Conservation (phyloP, 2,797 vertebrate genomes). For the Epinephelus malabaricus region DNA sequence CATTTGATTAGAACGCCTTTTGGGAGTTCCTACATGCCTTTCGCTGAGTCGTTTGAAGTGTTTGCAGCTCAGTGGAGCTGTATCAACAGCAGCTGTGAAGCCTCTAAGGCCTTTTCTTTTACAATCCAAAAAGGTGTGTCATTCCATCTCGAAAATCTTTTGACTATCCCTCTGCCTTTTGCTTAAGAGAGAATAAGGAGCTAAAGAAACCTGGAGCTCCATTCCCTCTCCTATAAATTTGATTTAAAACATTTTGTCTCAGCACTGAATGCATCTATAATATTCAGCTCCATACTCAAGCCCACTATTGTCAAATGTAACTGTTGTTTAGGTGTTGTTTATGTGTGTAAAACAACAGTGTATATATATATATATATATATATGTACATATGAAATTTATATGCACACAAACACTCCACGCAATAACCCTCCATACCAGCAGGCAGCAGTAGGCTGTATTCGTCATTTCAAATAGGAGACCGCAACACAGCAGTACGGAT, state of each 20-base stretch:
- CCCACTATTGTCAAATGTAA: too few relatives aligned
- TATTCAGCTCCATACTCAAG: too few relatives aligned
- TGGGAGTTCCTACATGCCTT: constrained; percentile 62
- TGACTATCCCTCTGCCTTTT: constrained; percentile 24
- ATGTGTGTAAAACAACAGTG: too few relatives aligned
- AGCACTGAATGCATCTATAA: neutral
- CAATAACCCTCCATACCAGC: too few relatives aligned
- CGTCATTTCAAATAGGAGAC: too few relatives aligned
- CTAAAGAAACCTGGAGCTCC: constrained; percentile 19
- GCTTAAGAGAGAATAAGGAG: constrained; percentile 32
- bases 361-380: too few relatives aligned
- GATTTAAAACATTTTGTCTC: constrained; percentile 29
- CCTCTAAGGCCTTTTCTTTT: constrained; percentile 62
- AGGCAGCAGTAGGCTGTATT: too few relatives aligned
- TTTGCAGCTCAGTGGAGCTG: constrained; percentile 58
- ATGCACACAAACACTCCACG: too few relatives aligned
- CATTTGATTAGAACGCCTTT: constrained; percentile 74
- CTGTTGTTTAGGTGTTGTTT: too few relatives aligned
- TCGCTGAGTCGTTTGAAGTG: constrained; percentile 70
- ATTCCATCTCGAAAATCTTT: constrained; percentile 48
- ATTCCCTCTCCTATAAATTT: constrained; percentile 3
- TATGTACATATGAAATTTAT: too few relatives aligned
- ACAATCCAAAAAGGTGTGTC: constrained; percentile 50
- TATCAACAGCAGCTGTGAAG: constrained; percentile 67
- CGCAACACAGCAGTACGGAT: too few relatives aligned